Evolutionary conservation across 2,888 invertebrate genomes (phyloP), one percentile per base, ranked within the genome.

Genomic region (Stegana nigrithorax): DNA sequence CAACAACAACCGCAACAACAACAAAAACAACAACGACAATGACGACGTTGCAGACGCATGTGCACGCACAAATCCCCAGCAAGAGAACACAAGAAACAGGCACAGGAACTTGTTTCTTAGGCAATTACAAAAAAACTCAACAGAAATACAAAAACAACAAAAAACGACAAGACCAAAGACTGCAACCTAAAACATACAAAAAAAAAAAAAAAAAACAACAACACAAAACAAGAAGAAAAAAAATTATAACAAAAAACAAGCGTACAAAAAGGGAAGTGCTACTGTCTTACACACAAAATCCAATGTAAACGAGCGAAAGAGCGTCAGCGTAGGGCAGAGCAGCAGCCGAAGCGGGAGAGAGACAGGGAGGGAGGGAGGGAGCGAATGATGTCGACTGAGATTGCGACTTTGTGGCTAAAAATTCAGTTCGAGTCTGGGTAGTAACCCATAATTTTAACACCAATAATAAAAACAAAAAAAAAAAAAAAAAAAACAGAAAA

Each of bases 381-480:
- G 10, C n/a, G 36, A n/a, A 23, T 21, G 45, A 47, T 47, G 45
- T 10, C 10, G 45, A n/a, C n/a, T n/a, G n/a, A n/a, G n/a, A n/a
- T n/a, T n/a, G n/a, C n/a, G n/a, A n/a, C n/a, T n/a, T n/a, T n/a
- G n/a, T n/a, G n/a, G n/a, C n/a, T n/a, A n/a, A n/a, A n/a, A n/a
- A n/a, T n/a, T n/a, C n/a, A n/a, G n/a, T n/a, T n/a, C n/a, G n/a
- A n/a, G n/a, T n/a, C n/a, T 39, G 39, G 39, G 39, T 39, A 39
- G 78, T 75, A 75, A 75, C 75, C 75, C 76, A 75, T 75, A 75
- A 75, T 75, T 75, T 75, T 75, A 78, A 75, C 75, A 75, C 75
- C 78, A 75, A 75, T 74, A 75, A 75, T 73, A 75, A 78, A 78
- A 78, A 67, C 67, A 68, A 67, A 66, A 65, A 53, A 60, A 29